These are phyloP conservation scores for Acanthosepion pharaonis DNA, from an alignment of 2,888 invertebrate species.

Conservation along the genomic window DNA sequence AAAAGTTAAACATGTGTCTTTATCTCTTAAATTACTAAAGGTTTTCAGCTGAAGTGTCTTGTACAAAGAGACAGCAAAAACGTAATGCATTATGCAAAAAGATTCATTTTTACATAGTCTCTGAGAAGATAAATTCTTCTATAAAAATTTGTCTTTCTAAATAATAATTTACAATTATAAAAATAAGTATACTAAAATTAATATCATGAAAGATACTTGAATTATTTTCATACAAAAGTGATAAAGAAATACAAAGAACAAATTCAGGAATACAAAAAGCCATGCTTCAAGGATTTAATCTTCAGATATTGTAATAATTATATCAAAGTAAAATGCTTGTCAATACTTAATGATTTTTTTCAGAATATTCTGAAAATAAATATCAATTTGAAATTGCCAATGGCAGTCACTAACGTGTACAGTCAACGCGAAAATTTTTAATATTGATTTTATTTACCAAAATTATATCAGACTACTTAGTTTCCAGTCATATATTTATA, in stretches of 20 bases:
- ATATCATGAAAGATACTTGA: neutral
- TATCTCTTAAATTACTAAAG: no score
- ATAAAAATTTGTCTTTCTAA: no score
- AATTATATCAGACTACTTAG: neutral
- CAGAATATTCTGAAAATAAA: conserved; percentile 11
- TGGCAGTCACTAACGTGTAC: neutral
- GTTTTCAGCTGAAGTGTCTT: no score
- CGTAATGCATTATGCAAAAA: no score
- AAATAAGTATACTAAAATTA: neutral
- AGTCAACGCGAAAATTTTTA: neutral
- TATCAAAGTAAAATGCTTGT: neutral
- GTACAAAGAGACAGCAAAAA: no score
- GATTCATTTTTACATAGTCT: no score
- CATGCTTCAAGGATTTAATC: conserved; percentile 33
- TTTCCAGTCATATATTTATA: conserved; percentile 33
- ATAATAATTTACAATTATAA: neutral
- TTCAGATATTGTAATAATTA: neutral
- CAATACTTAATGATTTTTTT: neutral
- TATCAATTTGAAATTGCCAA: neutral
- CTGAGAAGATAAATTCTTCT: no score
- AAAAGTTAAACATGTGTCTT: no score
- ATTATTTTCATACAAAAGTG: neutral
- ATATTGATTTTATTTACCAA: neutral
- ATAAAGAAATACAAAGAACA: neutral
- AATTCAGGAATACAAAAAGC: neutral